A percentile compares a stretch with the other conserved stretches of the same genome.
Conservation (phyloP, 2,888 invertebrate genomes). For the Callyntrura sp. region DNA sequence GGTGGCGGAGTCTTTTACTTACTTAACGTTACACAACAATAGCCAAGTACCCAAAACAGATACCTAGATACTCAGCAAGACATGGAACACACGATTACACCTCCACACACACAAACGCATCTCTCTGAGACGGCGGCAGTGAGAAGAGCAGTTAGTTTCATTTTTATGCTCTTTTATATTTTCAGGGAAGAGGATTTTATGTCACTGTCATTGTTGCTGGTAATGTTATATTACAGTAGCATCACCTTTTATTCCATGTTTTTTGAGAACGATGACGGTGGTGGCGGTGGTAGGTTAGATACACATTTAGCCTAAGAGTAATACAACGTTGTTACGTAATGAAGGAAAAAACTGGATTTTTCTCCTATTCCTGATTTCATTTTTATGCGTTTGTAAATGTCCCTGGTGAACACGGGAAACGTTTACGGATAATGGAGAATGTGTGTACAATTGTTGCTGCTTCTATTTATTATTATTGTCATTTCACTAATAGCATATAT, state of each 20-base stretch:
- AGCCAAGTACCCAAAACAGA: slow-evolving; percentile 59
- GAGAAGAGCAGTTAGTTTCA: slow-evolving; percentile 9
- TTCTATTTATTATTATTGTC: slow-evolving; percentile 26
- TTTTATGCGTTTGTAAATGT: slow-evolving; percentile 64
- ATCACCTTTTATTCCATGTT: not conserved
- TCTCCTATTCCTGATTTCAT: slow-evolving; percentile 36
- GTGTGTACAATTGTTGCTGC: slow-evolving; percentile 61
- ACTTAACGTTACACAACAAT: slow-evolving; percentile 70
- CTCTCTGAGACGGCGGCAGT: not conserved
- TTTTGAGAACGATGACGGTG: not conserved
- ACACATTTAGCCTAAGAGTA: not conserved
- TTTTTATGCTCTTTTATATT: slow-evolving; percentile 35
- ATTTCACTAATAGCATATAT: slow-evolving; percentile 19
- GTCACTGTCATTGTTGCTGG: slow-evolving; percentile 42
- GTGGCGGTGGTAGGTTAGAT: not conserved
- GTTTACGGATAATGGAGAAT: slow-evolving; percentile 77
- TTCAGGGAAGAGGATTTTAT: slow-evolving; percentile 45
- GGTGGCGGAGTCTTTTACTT: slow-evolving; percentile 74
- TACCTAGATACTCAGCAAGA: not conserved
- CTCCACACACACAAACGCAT: slow-evolving; percentile 44
- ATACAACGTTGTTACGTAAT: slow-evolving; percentile 28
- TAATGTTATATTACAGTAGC: slow-evolving; percentile 49
- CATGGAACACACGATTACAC: slow-evolving; percentile 72
- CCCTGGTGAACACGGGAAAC: slow-evolving; percentile 76
- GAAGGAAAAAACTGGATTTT: slow-evolving; percentile 54